Percentiles rank a stretch among this genome's conserved stretches.
Conservation (phyloP, 2,888 invertebrate species). For the Bombylius major region DNA sequence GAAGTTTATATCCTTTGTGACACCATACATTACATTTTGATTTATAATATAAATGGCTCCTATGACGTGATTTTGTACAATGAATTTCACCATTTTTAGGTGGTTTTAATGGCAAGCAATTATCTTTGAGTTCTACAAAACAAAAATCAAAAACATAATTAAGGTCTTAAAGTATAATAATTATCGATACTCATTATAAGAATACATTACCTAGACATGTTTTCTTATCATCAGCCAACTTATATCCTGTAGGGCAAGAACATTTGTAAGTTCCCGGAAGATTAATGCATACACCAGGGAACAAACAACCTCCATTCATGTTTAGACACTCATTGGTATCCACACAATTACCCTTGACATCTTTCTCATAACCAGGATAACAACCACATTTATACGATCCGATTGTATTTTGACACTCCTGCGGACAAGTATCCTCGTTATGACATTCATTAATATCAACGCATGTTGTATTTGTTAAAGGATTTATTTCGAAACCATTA, state of each 20-base stretch:
- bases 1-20: conserved; percentile 39
- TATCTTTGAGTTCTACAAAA: conserved; percentile 23
- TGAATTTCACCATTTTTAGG: conserved; percentile 29
- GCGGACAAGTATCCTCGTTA: conserved; percentile 36
- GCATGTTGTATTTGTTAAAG: conserved; percentile 34
- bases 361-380: conserved; percentile 41
- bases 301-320: conserved; percentile 32
- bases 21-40: conserved; percentile 33
- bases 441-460: conserved; percentile 41
- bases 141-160: neutral
- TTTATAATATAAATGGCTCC: conserved; percentile 29
- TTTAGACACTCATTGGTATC: conserved; percentile 44
- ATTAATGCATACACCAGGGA: conserved; percentile 34
- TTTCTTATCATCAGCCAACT: conserved; percentile 22
- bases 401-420: conserved; percentile 38
- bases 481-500: conserved; percentile 29
- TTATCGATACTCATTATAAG: neutral
- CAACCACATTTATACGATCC: conserved; percentile 49
- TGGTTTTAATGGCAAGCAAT: conserved; percentile 26
- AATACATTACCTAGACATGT: conserved; percentile 14
- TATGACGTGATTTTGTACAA: conserved; percentile 33
- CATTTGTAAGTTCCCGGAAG: conserved; percentile 40
- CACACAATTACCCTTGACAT: conserved; percentile 37
- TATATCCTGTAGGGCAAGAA: conserved; percentile 36
- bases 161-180: too few species aligned